Conservation (phyloP, 2,113 vertebrate species). For the Euleptes europaea region DNA sequence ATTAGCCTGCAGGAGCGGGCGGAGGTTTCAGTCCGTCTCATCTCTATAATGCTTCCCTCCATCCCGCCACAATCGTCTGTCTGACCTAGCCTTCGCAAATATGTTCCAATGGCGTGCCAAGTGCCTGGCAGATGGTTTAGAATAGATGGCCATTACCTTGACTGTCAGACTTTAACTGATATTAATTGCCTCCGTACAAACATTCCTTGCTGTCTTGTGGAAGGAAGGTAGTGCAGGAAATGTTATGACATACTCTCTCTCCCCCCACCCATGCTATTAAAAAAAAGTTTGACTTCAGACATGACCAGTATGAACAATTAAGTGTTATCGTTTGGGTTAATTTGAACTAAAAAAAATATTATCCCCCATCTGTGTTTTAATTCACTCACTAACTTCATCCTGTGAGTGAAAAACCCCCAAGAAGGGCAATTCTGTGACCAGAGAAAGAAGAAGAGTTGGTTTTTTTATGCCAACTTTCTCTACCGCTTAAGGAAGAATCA, state of each 20-base stretch:
- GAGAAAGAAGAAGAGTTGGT: no score
- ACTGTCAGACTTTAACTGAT: conserved; percentile 14
- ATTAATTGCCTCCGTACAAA: not conserved
- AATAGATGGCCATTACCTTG: conserved; percentile 32
- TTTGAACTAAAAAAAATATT: not conserved
- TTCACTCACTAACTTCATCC: not conserved
- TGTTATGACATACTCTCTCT: fast-evolving
- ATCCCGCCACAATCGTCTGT: not conserved
- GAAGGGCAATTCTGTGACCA: not conserved
- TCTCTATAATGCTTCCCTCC: not conserved
- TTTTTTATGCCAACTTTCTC: no score
- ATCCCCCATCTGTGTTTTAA: not conserved
- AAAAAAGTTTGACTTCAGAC: not conserved
- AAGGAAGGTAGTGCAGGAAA: conserved; percentile 28
- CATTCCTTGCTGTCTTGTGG: conserved; percentile 3
- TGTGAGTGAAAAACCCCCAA: not conserved
- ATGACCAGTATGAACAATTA: not conserved
- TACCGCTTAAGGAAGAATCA: no score
- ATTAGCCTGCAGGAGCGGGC: conserved; percentile 15
- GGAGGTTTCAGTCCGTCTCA: conserved; percentile 9
- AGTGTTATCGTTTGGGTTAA: not conserved
- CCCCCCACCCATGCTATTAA: fast-evolving
- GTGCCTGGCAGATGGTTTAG: conserved; percentile 50
- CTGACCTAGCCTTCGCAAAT: conserved; percentile 17
- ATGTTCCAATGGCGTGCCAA: conserved; percentile 28